phyloP scores from a whole-genome alignment of 2,888 invertebrate species.

The Choreutis nemorana region DNA sequence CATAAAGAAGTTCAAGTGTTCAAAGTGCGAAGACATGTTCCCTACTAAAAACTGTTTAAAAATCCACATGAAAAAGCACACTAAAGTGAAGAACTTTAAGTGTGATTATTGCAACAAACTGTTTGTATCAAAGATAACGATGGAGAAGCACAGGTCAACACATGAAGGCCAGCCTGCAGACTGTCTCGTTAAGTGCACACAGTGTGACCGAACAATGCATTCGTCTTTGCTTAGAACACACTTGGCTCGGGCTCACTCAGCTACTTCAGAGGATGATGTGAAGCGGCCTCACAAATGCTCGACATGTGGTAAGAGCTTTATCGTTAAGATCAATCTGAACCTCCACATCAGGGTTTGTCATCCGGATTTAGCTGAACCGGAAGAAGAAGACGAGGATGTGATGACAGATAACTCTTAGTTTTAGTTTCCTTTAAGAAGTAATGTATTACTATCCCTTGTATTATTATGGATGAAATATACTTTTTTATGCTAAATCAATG shows the following conservation, averaged over 20 bases:
- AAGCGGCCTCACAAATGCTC: slow-evolving; percentile 54
- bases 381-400: slow-evolving; percentile 56
- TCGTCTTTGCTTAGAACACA: slow-evolving; percentile 48
- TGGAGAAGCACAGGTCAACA: slow-evolving; percentile 52
- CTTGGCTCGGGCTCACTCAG: slow-evolving; percentile 40
- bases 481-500: slow-evolving; percentile 38
- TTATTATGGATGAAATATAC: slow-evolving; percentile 36
- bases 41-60: slow-evolving; percentile 57
- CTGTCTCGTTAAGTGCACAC: slow-evolving; percentile 52
- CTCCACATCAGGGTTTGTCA: slow-evolving; percentile 56
- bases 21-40: slow-evolving; percentile 56
- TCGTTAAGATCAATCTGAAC: slow-evolving; percentile 54
- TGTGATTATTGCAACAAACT: slow-evolving; percentile 52
- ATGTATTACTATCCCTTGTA: slow-evolving; percentile 23
- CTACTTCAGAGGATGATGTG: slow-evolving; percentile 45
- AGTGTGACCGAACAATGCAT: slow-evolving; percentile 54
- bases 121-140: slow-evolving; percentile 56
- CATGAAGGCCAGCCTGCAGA: slow-evolving; percentile 56
- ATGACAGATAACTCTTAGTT: slow-evolving; percentile 55
- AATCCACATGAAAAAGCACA: slow-evolving; percentile 58
- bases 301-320: slow-evolving; percentile 55
- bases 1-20: slow-evolving; percentile 56
- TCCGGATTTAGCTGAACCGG: slow-evolving; percentile 51
- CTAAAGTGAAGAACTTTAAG: slow-evolving; percentile 58
- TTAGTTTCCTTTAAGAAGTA: slow-evolving; percentile 13